Base-by-base conservation (phyloP, 2,113 vertebrate species). In the Paradoxurus hermaphroditus region DNA sequence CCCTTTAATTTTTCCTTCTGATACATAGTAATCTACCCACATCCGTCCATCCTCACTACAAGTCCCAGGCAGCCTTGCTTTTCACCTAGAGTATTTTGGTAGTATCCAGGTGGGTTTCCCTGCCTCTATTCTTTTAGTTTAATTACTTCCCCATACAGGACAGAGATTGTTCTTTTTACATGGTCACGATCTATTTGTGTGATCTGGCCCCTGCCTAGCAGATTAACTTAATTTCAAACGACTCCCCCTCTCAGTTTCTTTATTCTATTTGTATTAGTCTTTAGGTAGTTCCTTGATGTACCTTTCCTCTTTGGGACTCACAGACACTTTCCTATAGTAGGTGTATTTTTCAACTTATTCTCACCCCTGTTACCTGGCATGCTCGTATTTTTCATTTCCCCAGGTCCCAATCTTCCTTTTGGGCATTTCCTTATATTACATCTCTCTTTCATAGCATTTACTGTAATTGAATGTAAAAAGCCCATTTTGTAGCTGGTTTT, bases 321-420 rank as follows among this genome's bases (percentile, higher is more conserved):
- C 0, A 77, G 29, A 79, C 4, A 18, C 8, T 91, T 59, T 67
- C 41, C 16, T 63, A 11, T 5, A 46, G 3, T 25, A 59, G 15
- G 8, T 23, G 25, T 11, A 46, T 46, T 9, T 83, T 72, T 90
- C 19, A 68, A 39, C 21, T 0, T 89, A 36, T 49, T 75, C 19
- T 7, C 0, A 75, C n/a, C 2, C 11, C 23, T 49, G 10, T 6
- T 19, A 46, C 1, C 15, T 49, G 6, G 11, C 2, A 86, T 39
- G 25, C 1, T 36, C 7, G 5, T 59, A 1, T 18, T 95, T 12
- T 67, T 78, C 21, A 44, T 89, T 81, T 62, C 23, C 9, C 19
- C 14, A 67, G 73, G 5, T 34, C 46, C 82, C 46, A 51, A 34
- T 51, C 41, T 86, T 62, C 31, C 14, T 84, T 4, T 51, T 65